phyloP scores from a whole-genome alignment of 2,113 vertebrate species.

The Lipophrys pholis region DNA sequence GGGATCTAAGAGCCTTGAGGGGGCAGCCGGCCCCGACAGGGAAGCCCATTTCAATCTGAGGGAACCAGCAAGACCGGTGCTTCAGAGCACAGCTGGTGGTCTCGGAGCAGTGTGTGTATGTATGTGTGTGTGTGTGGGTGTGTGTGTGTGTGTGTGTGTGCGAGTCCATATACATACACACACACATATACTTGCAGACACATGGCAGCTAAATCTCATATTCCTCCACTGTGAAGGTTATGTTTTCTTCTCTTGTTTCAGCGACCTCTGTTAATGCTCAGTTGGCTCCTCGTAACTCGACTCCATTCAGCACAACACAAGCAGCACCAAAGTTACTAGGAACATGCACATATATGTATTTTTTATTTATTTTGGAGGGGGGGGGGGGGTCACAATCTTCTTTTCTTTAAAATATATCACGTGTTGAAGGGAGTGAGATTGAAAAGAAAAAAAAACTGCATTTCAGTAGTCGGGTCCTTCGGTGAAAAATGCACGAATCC shows the following conservation, averaged over 20 bases:
- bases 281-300: slow-evolving; percentile 32
- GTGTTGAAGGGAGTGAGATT: background rate
- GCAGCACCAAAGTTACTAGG: slow-evolving; percentile 34
- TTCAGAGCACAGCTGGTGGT: slow-evolving; percentile 77
- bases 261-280: slow-evolving; percentile 43
- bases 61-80: slow-evolving; percentile 61
- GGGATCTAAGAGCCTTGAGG: slow-evolving; percentile 63
- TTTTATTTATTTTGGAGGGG: background rate
- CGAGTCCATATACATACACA: background rate
- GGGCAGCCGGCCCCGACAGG: slow-evolving; percentile 57
- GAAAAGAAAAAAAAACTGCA: slow-evolving; percentile 19
- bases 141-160: background rate
- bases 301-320: slow-evolving; percentile 44
- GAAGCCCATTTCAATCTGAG: slow-evolving; percentile 65
- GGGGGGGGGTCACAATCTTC: background rate
- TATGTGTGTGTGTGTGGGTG: background rate
- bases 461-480: background rate
- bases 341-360: slow-evolving; percentile 15
- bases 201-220: slow-evolving; percentile 46
- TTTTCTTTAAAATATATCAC: slow-evolving; percentile 4
- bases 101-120: slow-evolving; percentile 35
- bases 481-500: background rate
- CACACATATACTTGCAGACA: slow-evolving; percentile 1
- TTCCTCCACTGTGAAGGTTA: slow-evolving; percentile 54
- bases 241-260: slow-evolving; percentile 55